These are phyloP conservation scores for Ancistrus triradiatus DNA, from an alignment of 2,113 vertebrate species.

Conservation along the genomic window DNA sequence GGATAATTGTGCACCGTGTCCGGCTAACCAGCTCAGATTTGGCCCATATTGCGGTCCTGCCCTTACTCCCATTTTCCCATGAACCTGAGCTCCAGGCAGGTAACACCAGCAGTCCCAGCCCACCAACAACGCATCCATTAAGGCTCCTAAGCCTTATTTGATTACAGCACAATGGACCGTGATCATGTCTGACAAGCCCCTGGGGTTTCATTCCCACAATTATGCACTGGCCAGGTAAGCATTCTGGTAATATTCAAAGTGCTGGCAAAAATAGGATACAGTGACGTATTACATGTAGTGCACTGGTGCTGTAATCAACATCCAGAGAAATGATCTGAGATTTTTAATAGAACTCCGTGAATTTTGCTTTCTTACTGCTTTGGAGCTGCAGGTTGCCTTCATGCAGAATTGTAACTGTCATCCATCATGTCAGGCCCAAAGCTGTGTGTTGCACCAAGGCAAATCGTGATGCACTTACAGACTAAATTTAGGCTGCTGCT, in stretches of 20 bases:
- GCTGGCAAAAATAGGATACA: too few species aligned
- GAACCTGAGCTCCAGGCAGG: constrained; percentile 5
- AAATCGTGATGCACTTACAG: constrained; percentile 25
- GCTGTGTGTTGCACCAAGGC: constrained; percentile 17
- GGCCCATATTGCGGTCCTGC: constrained; percentile 14
- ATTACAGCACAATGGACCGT: constrained; percentile 41
- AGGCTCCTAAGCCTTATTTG: constrained; percentile 42
- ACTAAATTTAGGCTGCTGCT: constrained; percentile 38
- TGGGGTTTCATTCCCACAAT: too few species aligned
- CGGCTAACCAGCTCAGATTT: constrained; percentile 14
- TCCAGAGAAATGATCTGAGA: constrained; percentile 2
- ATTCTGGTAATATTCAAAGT: constrained; percentile 11
- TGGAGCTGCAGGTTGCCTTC: constrained; percentile 11
- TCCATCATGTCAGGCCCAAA: constrained; percentile 18
- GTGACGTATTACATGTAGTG: not conserved
- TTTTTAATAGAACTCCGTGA: constrained; percentile 10
- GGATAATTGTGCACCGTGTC: constrained; percentile 24
- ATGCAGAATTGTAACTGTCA: not conserved
- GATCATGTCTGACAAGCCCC: constrained; percentile 1
- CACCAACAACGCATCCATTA: constrained; percentile 28
- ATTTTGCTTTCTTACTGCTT: constrained; percentile 11
- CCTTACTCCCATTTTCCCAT: constrained; percentile 5
- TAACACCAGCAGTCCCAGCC: not conserved
- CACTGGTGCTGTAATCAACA: constrained; percentile 3
- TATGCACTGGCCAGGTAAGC: not conserved